phyloP scores from a whole-genome alignment of 1,140 invertebrate genomes.

The Drosophila asahinai region DNA sequence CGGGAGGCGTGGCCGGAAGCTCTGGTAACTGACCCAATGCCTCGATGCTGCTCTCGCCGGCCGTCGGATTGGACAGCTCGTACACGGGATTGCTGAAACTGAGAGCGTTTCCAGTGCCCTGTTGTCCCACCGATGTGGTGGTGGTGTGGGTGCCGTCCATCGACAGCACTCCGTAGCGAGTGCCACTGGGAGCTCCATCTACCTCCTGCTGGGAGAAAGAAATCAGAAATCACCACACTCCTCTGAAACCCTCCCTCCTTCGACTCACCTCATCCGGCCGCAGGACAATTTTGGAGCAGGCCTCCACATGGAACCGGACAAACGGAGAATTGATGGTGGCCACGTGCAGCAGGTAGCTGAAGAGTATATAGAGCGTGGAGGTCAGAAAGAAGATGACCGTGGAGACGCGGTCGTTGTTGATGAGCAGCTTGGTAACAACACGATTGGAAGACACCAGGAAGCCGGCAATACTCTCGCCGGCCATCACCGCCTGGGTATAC shows the following conservation, averaged over 20 bases:
- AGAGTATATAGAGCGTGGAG: constrained; percentile 90
- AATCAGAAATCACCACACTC: neutral
- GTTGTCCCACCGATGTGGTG: constrained; percentile 43
- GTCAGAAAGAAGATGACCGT: constrained; percentile 94
- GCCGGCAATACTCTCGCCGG: constrained; percentile 96
- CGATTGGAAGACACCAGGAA: constrained; percentile 93
- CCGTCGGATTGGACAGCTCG: constrained; percentile 88
- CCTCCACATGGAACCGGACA: constrained; percentile 93
- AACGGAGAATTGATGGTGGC: constrained; percentile 92
- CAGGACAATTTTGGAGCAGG: constrained; percentile 89
- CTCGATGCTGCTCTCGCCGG: constrained; percentile 85
- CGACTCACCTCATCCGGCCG: constrained; percentile 91
- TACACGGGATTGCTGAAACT: constrained; percentile 91
- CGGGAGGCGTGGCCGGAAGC: constrained; percentile 74
- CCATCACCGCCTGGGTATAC: constrained; percentile 97
- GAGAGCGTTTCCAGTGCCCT: constrained; percentile 54
- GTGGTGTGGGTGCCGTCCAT: constrained; percentile 85
- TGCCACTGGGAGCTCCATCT: constrained; percentile 60
- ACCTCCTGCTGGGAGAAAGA: constrained; percentile 66
- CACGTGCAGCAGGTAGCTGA: constrained; percentile 92
- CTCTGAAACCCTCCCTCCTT: neutral
- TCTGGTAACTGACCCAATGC: constrained; percentile 79
- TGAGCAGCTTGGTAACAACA: constrained; percentile 92
- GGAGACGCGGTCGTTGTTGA: constrained; percentile 90
- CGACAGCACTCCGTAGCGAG: constrained; percentile 79